A percentile compares a stretch with the other conserved stretches of the same genome.
phyloP scores from a whole-genome alignment of 37 sponge, comb jelly and placozoan genomes.

The Dysidea cf. avara region DNA sequence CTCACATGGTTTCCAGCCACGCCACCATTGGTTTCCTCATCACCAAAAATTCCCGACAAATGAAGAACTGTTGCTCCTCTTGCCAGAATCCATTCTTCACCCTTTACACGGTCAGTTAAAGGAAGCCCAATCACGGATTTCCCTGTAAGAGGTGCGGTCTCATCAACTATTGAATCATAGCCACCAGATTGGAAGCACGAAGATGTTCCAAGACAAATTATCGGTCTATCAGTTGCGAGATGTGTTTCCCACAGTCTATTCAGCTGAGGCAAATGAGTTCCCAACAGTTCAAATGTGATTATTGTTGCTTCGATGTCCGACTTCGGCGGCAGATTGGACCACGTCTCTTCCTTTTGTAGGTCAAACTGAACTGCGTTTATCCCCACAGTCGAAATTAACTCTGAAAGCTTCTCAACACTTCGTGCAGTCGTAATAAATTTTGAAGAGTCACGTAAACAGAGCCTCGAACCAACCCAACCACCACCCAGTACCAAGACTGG shows the following conservation, averaged over 20 bases:
- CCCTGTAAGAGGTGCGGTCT: constrained; percentile 18
- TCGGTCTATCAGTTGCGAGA: neutral
- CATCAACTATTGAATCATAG: neutral
- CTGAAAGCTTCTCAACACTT: neutral
- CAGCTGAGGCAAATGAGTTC: neutral
- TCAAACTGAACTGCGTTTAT: constrained; percentile 15
- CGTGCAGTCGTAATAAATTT: constrained; percentile 15
- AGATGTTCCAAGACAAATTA: constrained; percentile 9
- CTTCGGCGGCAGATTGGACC: constrained; percentile 7
- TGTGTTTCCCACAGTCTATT: neutral
- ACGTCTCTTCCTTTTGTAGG: constrained; percentile 1
- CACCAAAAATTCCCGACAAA: constrained; percentile 13
- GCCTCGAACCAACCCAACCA: constrained; percentile 12
- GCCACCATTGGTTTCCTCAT: neutral
- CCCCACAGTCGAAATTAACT: neutral
- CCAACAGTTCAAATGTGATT: constrained; percentile 3
- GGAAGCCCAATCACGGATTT: neutral
- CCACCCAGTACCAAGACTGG: constrained; percentile 2
- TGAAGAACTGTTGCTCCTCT: constrained; percentile 12
- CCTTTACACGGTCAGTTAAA: constrained; percentile 3
- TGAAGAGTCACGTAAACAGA: constrained; percentile 9
- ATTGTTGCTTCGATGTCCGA: constrained; percentile 7
- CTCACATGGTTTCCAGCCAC: neutral
- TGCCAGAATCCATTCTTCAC: constrained; percentile 19
- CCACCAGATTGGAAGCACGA: constrained; percentile 8